A percentile compares a stretch with the other conserved stretches of the same genome.
These are phyloP conservation scores for Phaenicophaeus curvirostris DNA, from an alignment of 2,797 vertebrate genomes.

Conservation along the genomic window DNA sequence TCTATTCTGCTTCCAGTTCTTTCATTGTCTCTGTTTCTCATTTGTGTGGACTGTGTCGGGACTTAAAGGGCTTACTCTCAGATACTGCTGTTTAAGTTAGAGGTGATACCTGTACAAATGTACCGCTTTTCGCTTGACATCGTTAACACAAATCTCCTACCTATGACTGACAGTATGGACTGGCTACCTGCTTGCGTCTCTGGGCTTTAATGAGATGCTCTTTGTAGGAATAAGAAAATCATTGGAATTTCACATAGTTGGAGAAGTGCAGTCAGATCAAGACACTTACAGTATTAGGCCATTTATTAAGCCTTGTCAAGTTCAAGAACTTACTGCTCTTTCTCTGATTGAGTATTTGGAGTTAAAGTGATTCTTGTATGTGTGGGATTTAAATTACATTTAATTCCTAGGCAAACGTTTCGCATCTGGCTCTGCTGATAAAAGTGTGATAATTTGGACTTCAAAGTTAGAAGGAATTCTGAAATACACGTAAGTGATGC, in stretches of 20 bases:
- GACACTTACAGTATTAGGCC: neutral
- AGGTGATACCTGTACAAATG: neutral
- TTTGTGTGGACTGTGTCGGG: neutral
- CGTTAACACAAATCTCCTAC: neutral
- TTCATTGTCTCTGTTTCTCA: accelerated
- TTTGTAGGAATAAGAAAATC: neutral
- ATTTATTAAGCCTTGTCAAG: neutral
- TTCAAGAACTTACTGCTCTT: constrained; percentile 4
- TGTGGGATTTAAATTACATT: constrained; percentile 36
- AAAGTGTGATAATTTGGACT: constrained; percentile 99
- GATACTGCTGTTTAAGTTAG: neutral
- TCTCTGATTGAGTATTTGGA: neutral
- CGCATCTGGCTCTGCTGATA: constrained; percentile 96
- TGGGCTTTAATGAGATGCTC: neutral
- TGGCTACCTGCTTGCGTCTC: neutral
- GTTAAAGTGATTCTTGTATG: constrained; percentile 20
- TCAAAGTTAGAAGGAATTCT: constrained; percentile 98
- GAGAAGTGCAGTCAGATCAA: neutral
- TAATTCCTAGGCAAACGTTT: constrained; percentile 91
- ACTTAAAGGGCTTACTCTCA: neutral
- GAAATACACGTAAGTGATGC: constrained; percentile 92
- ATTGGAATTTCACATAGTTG: accelerated
- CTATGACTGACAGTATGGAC: neutral
- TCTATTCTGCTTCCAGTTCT: neutral
- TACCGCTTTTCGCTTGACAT: neutral